Evolutionary conservation across 2,888 invertebrate species (phyloP).

Genomic region (Tricholauxania praeusta): DNA sequence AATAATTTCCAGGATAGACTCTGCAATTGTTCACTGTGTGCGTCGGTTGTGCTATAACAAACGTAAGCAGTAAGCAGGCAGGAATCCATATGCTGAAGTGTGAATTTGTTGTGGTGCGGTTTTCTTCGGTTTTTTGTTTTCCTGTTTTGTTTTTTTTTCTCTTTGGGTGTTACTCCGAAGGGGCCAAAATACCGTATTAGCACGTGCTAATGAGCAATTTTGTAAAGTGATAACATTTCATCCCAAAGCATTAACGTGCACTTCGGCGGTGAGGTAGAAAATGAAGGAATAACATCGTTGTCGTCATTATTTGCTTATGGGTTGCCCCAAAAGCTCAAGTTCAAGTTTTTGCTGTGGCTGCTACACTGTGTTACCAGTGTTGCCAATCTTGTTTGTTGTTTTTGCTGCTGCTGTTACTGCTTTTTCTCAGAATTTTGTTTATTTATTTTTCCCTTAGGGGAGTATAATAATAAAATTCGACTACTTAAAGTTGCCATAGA

Average conservation of each 20-base stretch:
- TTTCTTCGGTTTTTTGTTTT: slow-evolving; percentile 15
- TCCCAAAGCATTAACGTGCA: slow-evolving; percentile 42
- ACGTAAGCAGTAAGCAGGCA: too few species aligned
- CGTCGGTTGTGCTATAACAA: too few species aligned
- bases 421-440: slow-evolving; percentile 47
- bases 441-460: slow-evolving; percentile 45
- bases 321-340: not conserved
- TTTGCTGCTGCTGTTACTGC: slow-evolving; percentile 5
- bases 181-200: slow-evolving; percentile 49
- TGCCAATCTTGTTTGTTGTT: slow-evolving; percentile 21
- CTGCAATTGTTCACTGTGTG: too few species aligned
- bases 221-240: slow-evolving; percentile 59
- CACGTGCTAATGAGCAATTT: slow-evolving; percentile 61
- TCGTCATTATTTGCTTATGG: slow-evolving; percentile 17
- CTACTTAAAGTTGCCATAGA: slow-evolving; percentile 11
- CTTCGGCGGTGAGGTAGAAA: slow-evolving; percentile 30
- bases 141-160: slow-evolving; percentile 26
- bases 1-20: too few species aligned
- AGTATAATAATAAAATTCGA: slow-evolving; percentile 44
- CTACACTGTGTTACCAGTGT: not conserved
- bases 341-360: not conserved
- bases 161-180: slow-evolving; percentile 21
- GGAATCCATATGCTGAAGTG: slow-evolving; percentile 21
- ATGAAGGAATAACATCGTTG: slow-evolving; percentile 20
- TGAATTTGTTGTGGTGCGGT: not conserved